Base-by-base conservation (phyloP, 2,113 vertebrate species). In the Caranx ignobilis region DNA sequence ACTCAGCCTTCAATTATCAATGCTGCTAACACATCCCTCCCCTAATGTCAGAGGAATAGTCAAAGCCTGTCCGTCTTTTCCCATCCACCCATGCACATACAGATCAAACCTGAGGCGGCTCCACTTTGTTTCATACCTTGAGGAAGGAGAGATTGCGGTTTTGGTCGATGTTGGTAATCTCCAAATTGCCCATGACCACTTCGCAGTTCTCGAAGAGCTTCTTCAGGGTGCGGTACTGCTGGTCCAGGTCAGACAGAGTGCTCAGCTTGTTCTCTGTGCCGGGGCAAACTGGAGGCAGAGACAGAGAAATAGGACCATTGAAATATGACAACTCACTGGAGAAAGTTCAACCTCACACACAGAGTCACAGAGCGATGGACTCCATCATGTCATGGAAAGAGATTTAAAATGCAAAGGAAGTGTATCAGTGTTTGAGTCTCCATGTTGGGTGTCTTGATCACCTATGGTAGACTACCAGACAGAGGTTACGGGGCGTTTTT, bases 151-250 rank as follows among this genome's bases (percentile, higher is more conserved):
- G 96, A 92, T 99, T 97, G 57, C 97, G 94, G 92, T 96, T 97
- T 75, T 97, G 96, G 83, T 98, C 97, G 0, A 99, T 99, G 94
- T 96, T 99, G 89, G 98, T 99, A 79, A 99, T 99, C 93, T 99
- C 98, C 93, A 99, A 91, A 88, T 99, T 99, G 48, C 98, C 98
- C 98, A 99, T 99, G 71, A 99, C 97, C 0, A 99, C 97, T 83
- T 99, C 98, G 0, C 98, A 99, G 92, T 98, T 99, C 84, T 99
- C 97, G 81, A 98, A 99, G 93, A 97, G 96, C 88, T 99, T 99
- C 89, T 96, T 97, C 71, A 99, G 92, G 39, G 97, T 97, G 55
- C 96, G 96, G 81, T 98, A 99, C 89, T 99, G 98, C 93, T 98
- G 97, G 79, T 99, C 98, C 93, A 98, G 94, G 91, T 99, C 97